Evolutionary conservation across 2,797 vertebrate genomes (phyloP).

Genomic region (Echiichthys vipera): DNA sequence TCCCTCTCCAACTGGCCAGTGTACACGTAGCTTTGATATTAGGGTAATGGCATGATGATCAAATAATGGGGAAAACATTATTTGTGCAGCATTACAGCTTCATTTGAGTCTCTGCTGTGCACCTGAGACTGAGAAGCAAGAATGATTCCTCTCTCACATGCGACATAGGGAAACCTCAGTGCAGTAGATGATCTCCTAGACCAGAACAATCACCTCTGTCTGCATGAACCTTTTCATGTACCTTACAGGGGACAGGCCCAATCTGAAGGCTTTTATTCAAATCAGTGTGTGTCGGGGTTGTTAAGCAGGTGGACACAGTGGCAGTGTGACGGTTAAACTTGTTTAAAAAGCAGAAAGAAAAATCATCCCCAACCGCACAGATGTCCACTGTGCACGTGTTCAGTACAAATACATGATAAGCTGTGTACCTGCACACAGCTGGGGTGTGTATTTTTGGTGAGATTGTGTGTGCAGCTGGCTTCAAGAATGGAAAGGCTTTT

Average conservation of each 20-base stretch:
- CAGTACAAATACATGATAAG: constrained; percentile 10
- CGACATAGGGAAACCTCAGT: not conserved
- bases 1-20: constrained; percentile 9
- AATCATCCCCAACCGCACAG: constrained; percentile 25
- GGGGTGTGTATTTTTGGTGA: not conserved
- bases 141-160: constrained; percentile 20
- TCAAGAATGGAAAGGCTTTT: constrained; percentile 9
- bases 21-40: constrained; percentile 23
- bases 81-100: constrained; percentile 39
- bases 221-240: not conserved
- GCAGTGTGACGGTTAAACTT: constrained; percentile 21
- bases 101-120: constrained; percentile 43
- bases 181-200: constrained; percentile 15
- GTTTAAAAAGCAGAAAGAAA: constrained; percentile 28
- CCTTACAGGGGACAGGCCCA: constrained; percentile 1
- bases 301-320: constrained; percentile 7
- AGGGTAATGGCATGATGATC: constrained; percentile 41
- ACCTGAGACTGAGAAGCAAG: constrained; percentile 50
- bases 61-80: constrained; percentile 47
- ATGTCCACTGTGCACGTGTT: constrained; percentile 32
- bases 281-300: not conserved
- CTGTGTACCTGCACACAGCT: constrained; percentile 43
- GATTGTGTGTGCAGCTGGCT: constrained; percentile 21
- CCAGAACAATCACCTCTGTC: not conserved
- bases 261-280: constrained; percentile 28